A percentile compares a stretch with the other conserved stretches of the same genome.
Evolutionary conservation across 2,888 invertebrate genomes (phyloP).

Genomic region (Eumacrocentrus americanus): DNA sequence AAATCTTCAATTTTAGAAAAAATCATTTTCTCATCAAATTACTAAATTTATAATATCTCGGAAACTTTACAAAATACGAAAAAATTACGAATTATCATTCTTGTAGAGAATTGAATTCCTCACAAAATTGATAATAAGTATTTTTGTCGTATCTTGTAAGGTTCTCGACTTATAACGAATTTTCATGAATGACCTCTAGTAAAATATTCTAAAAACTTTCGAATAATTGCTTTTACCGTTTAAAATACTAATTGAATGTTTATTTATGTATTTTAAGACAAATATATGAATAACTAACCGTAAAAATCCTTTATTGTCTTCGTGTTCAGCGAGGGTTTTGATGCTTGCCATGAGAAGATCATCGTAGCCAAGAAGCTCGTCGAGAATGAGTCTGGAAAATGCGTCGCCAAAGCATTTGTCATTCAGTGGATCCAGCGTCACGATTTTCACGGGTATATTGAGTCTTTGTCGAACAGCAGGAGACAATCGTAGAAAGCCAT

Average conservation of each 20-base stretch:
- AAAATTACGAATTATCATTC: too few species aligned
- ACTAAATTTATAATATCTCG: too few species aligned
- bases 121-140: too few species aligned
- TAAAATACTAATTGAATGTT: constrained; percentile 1
- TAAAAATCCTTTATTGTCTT: constrained; percentile 94
- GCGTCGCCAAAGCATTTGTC: constrained; percentile 94
- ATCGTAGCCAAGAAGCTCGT: constrained; percentile 95
- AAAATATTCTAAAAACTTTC: too few species aligned
- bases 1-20: too few species aligned
- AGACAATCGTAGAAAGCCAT: constrained; percentile 91
- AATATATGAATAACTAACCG: constrained; percentile 64
- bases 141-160: too few species aligned
- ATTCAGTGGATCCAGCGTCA: constrained; percentile 83
- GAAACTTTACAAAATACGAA: too few species aligned
- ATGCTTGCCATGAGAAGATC: constrained; percentile 97
- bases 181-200: too few species aligned
- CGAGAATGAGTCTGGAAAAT: constrained; percentile 87
- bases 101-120: too few species aligned
- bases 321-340: constrained; percentile 92
- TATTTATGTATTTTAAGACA: not conserved
- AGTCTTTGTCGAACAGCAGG: constrained; percentile 84
- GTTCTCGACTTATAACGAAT: too few species aligned
- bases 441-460: constrained; percentile 89
- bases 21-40: too few species aligned
- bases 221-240: not conserved